These are phyloP conservation scores for Mastacembelus armatus DNA, from an alignment of 2,797 vertebrate genomes.

Conservation along the genomic window DNA sequence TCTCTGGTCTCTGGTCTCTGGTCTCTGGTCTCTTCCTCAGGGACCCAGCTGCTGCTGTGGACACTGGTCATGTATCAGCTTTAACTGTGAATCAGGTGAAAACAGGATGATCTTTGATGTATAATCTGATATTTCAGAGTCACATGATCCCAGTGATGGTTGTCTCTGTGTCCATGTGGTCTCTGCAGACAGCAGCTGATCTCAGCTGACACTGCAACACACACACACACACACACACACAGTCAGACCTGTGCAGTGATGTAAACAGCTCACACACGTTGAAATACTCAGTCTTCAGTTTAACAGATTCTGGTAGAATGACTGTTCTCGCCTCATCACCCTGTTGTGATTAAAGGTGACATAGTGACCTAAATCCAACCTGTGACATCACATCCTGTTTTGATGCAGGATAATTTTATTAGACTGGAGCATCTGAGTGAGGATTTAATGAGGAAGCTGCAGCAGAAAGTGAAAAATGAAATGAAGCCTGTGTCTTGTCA, in stretches of 20 bases:
- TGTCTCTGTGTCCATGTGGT: too few species aligned
- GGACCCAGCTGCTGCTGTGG: too few species aligned
- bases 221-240: background rate
- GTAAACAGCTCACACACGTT: background rate
- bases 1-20: too few species aligned
- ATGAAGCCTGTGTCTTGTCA: background rate
- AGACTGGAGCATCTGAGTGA: background rate
- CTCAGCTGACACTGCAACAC: slow-evolving; percentile 36
- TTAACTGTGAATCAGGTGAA: too few species aligned
- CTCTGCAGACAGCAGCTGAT: background rate
- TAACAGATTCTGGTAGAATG: background rate
- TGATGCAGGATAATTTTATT: background rate
- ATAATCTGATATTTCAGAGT: too few species aligned
- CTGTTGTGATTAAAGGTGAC: background rate
- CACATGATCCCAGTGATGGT: too few species aligned
- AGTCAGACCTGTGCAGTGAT: background rate
- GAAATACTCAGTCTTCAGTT: too few species aligned
- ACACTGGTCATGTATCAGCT: too few species aligned
- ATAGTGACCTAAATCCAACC: background rate
- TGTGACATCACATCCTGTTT: slow-evolving; percentile 34
- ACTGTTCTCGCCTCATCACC: too few species aligned
- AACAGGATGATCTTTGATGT: too few species aligned
- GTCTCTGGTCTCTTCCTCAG: too few species aligned
- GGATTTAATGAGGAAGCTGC: background rate
- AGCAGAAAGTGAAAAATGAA: background rate